Percentiles rank a stretch among this genome's conserved stretches.
Evolutionary conservation across 2,797 vertebrate genomes (phyloP).

Genomic region (Tinamus major): DNA sequence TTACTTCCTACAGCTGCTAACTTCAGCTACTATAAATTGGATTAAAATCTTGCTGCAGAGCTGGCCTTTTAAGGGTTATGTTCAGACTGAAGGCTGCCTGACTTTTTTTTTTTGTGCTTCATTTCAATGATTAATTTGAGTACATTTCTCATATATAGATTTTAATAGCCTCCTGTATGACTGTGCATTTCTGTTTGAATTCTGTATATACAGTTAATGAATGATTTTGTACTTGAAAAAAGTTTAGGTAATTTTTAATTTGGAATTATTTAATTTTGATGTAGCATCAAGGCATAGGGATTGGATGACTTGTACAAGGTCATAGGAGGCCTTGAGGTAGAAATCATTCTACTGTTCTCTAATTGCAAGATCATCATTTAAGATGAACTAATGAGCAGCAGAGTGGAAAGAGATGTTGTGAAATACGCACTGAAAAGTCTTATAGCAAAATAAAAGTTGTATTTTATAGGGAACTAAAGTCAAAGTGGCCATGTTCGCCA

Average conservation of each 20-base stretch:
- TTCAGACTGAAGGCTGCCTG: not conserved
- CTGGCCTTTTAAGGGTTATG: not conserved
- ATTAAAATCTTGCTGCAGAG: not conserved
- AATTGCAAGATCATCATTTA: not conserved
- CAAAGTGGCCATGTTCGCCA: not conserved
- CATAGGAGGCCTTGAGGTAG: not conserved
- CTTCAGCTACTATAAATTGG: not conserved
- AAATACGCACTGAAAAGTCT: not conserved
- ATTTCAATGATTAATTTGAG: not conserved
- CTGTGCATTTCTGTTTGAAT: not conserved
- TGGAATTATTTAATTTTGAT: not conserved
- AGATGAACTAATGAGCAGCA: not conserved
- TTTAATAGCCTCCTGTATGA: not conserved
- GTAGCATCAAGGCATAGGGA: not conserved
- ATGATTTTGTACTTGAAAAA: not conserved
- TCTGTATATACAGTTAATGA: not conserved
- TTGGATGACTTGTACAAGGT: not conserved
- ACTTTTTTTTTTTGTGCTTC: not conserved
- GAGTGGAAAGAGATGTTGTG: not conserved
- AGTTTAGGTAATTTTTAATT: not conserved
- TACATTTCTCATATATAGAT: not conserved
- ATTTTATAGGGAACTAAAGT: not conserved
- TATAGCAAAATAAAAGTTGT: not conserved
- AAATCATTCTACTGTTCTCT: not conserved
- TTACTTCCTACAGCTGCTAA: not conserved